These are phyloP conservation scores for Ditylenchus dipsaci DNA, from an alignment of 1,140 invertebrate genomes.

Conservation along the genomic window DNA sequence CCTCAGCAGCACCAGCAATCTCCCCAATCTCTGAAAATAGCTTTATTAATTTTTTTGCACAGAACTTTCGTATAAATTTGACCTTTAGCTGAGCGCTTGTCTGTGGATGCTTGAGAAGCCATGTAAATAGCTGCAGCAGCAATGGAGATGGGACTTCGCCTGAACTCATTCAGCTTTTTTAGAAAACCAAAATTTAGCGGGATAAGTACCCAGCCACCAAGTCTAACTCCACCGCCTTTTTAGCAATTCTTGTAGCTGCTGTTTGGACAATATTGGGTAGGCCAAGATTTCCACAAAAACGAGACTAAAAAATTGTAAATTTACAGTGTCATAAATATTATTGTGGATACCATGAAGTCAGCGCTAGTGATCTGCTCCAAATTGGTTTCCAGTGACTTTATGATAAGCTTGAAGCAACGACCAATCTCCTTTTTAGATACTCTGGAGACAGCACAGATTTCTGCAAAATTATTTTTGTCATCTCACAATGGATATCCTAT, in stretches of 20 bases:
- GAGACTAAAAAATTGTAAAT: slow-evolving; percentile 59
- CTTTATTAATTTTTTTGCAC: too few species aligned
- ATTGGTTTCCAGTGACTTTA: slow-evolving; percentile 83
- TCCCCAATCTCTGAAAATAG: slow-evolving; percentile 80
- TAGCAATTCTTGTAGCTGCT: slow-evolving; percentile 90
- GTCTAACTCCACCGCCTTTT: slow-evolving; percentile 90
- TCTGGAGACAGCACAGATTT: slow-evolving; percentile 96
- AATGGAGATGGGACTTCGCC: slow-evolving; percentile 94
- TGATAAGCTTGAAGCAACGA: slow-evolving; percentile 85
- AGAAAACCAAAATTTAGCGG: not conserved
- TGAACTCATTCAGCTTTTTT: slow-evolving; percentile 42
- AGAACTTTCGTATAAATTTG: too few species aligned
- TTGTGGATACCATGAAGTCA: slow-evolving; percentile 76
- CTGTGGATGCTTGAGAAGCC: slow-evolving; percentile 69
- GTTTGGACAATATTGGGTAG: slow-evolving; percentile 86
- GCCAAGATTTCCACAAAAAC: slow-evolving; percentile 66
- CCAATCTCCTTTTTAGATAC: slow-evolving; percentile 99
- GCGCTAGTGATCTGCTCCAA: slow-evolving; percentile 95
- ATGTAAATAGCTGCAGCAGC: slow-evolving; percentile 99
- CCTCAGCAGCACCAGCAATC: slow-evolving; percentile 94
- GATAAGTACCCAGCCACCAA: slow-evolving; percentile 80
- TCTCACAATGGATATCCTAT: too few species aligned
- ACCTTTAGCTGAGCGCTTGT: slow-evolving; percentile 45
- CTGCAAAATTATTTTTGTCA: slow-evolving; percentile 64
- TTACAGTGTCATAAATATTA: slow-evolving; percentile 7